These are phyloP conservation scores for Antrozous pallidus DNA, from an alignment of 2,797 vertebrate genomes.

Conservation along the genomic window DNA sequence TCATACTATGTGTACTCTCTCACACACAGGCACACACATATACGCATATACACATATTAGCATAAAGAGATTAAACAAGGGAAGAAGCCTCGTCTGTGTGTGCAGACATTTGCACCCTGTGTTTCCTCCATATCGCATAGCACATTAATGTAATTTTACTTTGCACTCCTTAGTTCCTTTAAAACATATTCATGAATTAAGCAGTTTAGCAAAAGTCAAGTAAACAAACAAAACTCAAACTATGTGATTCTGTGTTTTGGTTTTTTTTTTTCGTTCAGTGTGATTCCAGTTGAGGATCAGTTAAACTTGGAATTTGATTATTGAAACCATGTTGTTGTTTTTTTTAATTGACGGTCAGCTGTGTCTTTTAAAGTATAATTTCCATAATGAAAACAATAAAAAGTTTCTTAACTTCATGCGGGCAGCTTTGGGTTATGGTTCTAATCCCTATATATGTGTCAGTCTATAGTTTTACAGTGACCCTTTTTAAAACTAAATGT, in stretches of 20 bases:
- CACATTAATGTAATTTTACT: background rate
- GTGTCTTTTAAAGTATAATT: background rate
- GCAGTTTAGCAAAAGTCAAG: background rate
- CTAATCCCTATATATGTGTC: background rate
- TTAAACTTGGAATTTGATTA: conserved; percentile 46
- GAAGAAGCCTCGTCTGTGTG: background rate
- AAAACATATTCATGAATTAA: background rate
- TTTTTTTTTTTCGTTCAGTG: conserved; percentile 4
- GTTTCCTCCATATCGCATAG: background rate
- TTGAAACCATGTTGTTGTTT: conserved; percentile 46
- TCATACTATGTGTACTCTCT: no score
- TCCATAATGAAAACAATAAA: background rate
- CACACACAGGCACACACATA: no score
- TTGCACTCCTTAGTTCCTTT: background rate
- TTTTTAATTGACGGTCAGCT: background rate
- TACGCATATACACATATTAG: background rate
- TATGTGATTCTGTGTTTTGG: background rate
- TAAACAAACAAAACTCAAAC: conserved; percentile 16
- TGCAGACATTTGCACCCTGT: background rate
- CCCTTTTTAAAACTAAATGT: background rate
- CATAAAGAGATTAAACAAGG: background rate
- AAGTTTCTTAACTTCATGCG: background rate
- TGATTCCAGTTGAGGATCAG: background rate
- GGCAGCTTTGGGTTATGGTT: background rate
- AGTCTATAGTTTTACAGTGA: background rate